Conservation (phyloP, 2,113 vertebrate genomes). For the Dendropsophus ebraccatus region DNA sequence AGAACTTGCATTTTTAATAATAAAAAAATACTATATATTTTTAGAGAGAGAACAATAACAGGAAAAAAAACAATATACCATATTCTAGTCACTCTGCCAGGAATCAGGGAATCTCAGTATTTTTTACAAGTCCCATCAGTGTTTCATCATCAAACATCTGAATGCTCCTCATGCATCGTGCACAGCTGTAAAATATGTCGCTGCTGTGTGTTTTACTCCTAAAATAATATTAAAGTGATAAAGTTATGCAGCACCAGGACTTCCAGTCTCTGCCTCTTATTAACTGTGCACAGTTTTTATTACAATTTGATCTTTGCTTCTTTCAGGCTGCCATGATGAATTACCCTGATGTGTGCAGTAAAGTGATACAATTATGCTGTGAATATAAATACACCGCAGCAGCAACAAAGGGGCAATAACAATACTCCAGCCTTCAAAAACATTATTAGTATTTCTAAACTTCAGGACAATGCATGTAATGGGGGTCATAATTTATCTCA, state of each 20-base stretch:
- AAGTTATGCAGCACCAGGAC: constrained; percentile 39
- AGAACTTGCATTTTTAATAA: background rate
- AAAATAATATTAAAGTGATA: constrained; percentile 41
- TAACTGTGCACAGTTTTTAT: constrained; percentile 15
- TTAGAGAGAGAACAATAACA: background rate
- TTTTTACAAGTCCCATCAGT: background rate
- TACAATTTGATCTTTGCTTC: constrained; percentile 33
- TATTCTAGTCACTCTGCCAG: background rate
- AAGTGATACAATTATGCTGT: constrained; percentile 35
- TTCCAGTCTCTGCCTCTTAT: background rate
- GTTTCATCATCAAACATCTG: constrained; percentile 35
- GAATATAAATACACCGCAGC: constrained; percentile 32
- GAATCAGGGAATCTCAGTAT: background rate
- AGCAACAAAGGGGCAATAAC: constrained; percentile 7
- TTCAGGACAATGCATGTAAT: background rate
- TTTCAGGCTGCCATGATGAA: constrained; percentile 19
- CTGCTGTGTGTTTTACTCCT: background rate
- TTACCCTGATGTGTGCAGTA: constrained; percentile 32
- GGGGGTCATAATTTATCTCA: constrained; percentile 6
- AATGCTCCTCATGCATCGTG: constrained; percentile 19
- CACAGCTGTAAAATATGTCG: background rate
- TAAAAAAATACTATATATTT: background rate
- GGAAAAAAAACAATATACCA: background rate
- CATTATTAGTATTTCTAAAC: constrained; percentile 28
- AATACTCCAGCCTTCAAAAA: constrained; percentile 27